A percentile compares a stretch with the other conserved stretches of the same genome.
Evolutionary conservation across 1,140 invertebrate species (phyloP).

Genomic region (Adelges cooleyi): DNA sequence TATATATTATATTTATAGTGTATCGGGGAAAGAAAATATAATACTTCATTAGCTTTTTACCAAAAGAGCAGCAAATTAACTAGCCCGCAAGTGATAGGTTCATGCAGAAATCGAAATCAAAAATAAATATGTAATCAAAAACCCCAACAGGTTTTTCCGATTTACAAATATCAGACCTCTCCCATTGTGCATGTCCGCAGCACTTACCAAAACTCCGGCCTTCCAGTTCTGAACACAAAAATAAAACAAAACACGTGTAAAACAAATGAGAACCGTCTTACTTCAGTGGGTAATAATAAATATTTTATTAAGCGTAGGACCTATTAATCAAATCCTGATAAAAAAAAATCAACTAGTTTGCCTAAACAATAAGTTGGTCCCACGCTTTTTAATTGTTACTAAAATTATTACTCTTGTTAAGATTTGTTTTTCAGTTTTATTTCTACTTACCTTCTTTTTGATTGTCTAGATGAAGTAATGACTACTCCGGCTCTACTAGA

Average conservation of each 20-base stretch:
- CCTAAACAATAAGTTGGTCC: conserved; percentile 15
- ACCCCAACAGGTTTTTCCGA: conserved; percentile 7
- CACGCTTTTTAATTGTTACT: conserved; percentile 3
- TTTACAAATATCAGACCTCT: conserved; percentile 23
- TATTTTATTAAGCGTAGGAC: conserved; percentile 22
- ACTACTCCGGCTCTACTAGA: conserved; percentile 73
- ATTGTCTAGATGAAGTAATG: conserved; percentile 82
- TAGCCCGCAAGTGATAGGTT: conserved; percentile 15
- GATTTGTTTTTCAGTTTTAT: no score
- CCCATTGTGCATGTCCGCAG: conserved; percentile 20
- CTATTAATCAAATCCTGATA: neutral
- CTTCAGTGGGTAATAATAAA: neutral
- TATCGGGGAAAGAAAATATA: neutral
- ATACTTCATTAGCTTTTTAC: conserved; percentile 1
- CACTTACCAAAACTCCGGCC: conserved; percentile 26
- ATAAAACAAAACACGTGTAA: conserved; percentile 26
- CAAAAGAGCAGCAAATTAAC: conserved; percentile 9
- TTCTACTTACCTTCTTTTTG: conserved; percentile 57
- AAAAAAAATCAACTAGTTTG: no score
- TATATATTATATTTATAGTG: neutral
- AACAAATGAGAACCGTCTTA: conserved; percentile 18
- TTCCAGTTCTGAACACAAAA: conserved; percentile 28
- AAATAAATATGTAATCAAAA: conserved; percentile 18
- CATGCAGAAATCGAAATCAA: conserved; percentile 28
- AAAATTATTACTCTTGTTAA: no score